These are phyloP conservation scores for Stigmatopora nigra DNA, from an alignment of 2,113 vertebrate species.

Conservation along the genomic window DNA sequence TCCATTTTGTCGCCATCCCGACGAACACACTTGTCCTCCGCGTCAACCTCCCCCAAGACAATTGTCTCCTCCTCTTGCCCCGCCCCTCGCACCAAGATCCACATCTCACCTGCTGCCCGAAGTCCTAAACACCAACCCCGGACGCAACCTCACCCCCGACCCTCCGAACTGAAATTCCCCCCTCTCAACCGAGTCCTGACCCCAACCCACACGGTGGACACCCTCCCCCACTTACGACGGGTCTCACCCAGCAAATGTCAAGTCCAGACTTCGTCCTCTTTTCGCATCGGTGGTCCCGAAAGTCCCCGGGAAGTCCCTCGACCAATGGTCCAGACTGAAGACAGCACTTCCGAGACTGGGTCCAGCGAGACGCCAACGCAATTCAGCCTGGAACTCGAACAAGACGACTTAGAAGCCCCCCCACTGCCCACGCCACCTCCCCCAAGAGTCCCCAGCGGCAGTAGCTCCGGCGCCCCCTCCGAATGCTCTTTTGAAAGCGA, in stretches of 20 bases:
- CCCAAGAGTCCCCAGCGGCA: conserved; percentile 34
- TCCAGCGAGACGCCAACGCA: conserved; percentile 68
- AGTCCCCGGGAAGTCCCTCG: conserved; percentile 51
- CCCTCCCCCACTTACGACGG: conserved; percentile 79
- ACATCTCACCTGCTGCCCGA: conserved; percentile 60
- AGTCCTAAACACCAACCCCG: conserved; percentile 70
- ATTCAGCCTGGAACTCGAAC: conserved; percentile 68
- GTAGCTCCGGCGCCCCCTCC: conserved; percentile 66
- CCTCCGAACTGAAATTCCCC: conserved; percentile 77
- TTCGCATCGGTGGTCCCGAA: conserved; percentile 69
- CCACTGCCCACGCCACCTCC: conserved; percentile 21
- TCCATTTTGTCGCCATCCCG: conserved; percentile 52
- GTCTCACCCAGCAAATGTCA: conserved; percentile 86
- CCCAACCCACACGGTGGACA: conserved; percentile 80
- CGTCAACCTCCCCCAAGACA: conserved; percentile 51
- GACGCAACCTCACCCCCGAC: conserved; percentile 57
- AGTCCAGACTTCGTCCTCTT: conserved; percentile 82
- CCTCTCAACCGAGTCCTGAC: conserved; percentile 78
- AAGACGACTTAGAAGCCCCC: conserved; percentile 33
- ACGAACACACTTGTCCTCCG: conserved; percentile 45
- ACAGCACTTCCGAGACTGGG: conserved; percentile 61
- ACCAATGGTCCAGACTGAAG: conserved; percentile 27
- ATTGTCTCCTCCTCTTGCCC: conserved; percentile 55
- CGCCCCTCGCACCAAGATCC: conserved; percentile 59
- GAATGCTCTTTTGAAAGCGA: conserved; percentile 74